These are phyloP conservation scores for Shinisaurus crocodilurus DNA, from an alignment of 2,113 vertebrate genomes.

Conservation along the genomic window DNA sequence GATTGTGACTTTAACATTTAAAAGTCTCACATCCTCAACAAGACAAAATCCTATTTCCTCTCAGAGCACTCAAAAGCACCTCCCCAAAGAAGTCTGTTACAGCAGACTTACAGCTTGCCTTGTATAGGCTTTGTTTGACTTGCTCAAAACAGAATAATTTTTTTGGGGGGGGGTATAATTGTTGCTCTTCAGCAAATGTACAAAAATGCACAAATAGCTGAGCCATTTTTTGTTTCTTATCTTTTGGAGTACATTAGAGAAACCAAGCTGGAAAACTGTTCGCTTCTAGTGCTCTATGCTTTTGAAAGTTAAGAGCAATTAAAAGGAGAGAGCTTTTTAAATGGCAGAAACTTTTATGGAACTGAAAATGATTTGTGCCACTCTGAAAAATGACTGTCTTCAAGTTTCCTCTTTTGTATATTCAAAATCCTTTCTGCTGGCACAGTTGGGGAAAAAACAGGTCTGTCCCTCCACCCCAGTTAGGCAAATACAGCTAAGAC, in stretches of 20 bases:
- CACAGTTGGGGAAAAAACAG: neutral
- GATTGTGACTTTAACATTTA: neutral
- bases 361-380: conserved; percentile 5
- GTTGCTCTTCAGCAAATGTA: neutral
- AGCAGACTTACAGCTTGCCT: neutral
- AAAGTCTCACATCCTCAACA: neutral
- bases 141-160: conserved; percentile 21
- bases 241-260: neutral
- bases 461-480: neutral
- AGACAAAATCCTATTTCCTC: neutral
- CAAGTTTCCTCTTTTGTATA: neutral
- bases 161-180: neutral
- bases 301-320: conserved; percentile 13
- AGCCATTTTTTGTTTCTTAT: neutral
- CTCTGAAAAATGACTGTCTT: neutral
- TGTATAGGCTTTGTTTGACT: neutral
- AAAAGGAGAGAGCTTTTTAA: conserved; percentile 11
- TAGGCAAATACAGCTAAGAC: neutral
- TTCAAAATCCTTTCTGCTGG: neutral
- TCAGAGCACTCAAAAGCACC: neutral
- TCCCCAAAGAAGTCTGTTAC: neutral
- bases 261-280: neutral
- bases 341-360: neutral
- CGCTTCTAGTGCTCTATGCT: neutral
- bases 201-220: neutral